phyloP scores from a whole-genome alignment of 2,888 invertebrate genomes.

The Mythimna ferrago region DNA sequence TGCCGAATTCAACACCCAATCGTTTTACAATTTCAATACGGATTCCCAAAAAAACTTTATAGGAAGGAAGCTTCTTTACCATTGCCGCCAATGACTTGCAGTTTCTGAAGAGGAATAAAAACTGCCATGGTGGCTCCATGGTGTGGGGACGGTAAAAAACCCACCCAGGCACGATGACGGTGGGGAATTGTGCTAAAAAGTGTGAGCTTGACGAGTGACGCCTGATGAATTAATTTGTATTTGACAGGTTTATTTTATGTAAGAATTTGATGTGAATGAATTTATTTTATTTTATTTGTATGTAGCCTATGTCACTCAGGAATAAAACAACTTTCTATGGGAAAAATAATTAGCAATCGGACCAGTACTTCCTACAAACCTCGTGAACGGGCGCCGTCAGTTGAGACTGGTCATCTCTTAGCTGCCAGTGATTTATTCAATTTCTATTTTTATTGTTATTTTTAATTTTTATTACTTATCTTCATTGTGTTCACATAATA shows the following conservation, averaged over 20 bases:
- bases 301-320: no score
- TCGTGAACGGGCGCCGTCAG: no score
- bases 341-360: no score
- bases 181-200: slow-evolving; percentile 67
- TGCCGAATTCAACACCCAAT: slow-evolving; percentile 4
- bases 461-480: no score
- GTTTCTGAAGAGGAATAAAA: slow-evolving; percentile 64
- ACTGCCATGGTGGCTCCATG: slow-evolving; percentile 64
- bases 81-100: slow-evolving; percentile 82
- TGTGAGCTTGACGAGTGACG: slow-evolving; percentile 76
- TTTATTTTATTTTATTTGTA: no score
- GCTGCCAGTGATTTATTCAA: no score
- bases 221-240: slow-evolving; percentile 81
- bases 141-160: slow-evolving; percentile 67
- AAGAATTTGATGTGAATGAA: background rate
- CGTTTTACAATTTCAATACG: slow-evolving; percentile 17
- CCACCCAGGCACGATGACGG: slow-evolving; percentile 76
- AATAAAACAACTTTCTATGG: no score
- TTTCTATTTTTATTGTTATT: no score
- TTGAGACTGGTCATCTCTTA: no score
- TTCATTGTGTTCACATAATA: no score
- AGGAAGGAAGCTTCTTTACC: slow-evolving; percentile 79
- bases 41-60: slow-evolving; percentile 35
- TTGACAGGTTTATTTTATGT: slow-evolving; percentile 73
- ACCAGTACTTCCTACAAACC: no score